These are phyloP conservation scores for Dicentrarchus labrax DNA, from an alignment of 2,113 vertebrate genomes.

Conservation along the genomic window DNA sequence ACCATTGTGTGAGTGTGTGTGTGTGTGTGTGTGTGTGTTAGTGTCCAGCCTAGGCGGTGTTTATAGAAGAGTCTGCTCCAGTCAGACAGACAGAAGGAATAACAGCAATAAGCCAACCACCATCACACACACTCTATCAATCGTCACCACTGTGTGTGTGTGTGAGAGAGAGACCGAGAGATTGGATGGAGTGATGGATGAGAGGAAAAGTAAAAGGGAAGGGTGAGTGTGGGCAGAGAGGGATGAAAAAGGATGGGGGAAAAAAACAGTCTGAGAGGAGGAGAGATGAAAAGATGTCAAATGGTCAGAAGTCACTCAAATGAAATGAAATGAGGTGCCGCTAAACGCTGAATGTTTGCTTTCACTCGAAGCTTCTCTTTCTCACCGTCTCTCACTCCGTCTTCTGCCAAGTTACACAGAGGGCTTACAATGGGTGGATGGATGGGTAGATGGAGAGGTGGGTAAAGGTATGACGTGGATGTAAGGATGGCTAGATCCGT, in stretches of 20 bases:
- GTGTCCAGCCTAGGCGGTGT: slow-evolving; percentile 58
- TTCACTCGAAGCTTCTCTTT: slow-evolving; percentile 14
- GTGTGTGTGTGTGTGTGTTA: slow-evolving; percentile 26
- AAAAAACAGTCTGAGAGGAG: not conserved
- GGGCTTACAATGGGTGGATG: not conserved
- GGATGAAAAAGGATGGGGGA: not conserved
- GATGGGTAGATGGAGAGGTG: not conserved
- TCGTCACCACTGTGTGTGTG: slow-evolving; percentile 30
- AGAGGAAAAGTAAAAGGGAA: slow-evolving; percentile 46
- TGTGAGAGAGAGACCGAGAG: not conserved
- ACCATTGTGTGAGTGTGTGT: slow-evolving; percentile 19
- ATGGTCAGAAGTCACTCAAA: slow-evolving; percentile 43
- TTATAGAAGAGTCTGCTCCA: slow-evolving; percentile 66
- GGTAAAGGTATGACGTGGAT: not conserved
- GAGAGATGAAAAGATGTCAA: slow-evolving; percentile 45
- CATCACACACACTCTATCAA: slow-evolving; percentile 66
- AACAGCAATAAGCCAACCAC: slow-evolving; percentile 72
- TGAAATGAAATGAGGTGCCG: slow-evolving; percentile 59
- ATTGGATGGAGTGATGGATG: slow-evolving; percentile 53
- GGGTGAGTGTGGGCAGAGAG: slow-evolving; percentile 16
- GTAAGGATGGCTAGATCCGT: not conserved
- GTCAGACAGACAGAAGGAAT: slow-evolving; percentile 70
- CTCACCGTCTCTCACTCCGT: not conserved
- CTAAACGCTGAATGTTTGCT: slow-evolving; percentile 41
- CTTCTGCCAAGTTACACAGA: slow-evolving; percentile 49